These are phyloP conservation scores for Acrossocheilus wenchowensis DNA, from an alignment of 2,797 vertebrate genomes.

Conservation along the genomic window DNA sequence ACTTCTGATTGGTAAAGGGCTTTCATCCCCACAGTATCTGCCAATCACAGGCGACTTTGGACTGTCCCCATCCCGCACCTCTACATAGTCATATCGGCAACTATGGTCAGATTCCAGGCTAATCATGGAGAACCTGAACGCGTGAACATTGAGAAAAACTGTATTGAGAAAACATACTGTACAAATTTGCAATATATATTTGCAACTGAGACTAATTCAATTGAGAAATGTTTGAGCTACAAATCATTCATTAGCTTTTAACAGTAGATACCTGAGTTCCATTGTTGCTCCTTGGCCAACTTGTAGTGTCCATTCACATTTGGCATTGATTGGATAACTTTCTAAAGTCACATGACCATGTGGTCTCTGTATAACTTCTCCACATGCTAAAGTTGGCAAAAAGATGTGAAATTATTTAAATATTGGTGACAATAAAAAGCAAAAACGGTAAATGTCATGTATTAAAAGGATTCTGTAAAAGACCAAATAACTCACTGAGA, in stretches of 20 bases:
- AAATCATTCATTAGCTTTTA: not conserved
- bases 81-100: constrained; percentile 89
- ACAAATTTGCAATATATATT: not conserved
- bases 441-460: not conserved
- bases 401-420: constrained; percentile 31
- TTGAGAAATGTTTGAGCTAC: not conserved
- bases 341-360: constrained; percentile 88
- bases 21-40: constrained; percentile 86
- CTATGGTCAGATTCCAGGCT: constrained; percentile 80
- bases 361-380: constrained; percentile 80
- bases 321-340: constrained; percentile 87
- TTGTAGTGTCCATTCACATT: constrained; percentile 88
- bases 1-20: constrained; percentile 82
- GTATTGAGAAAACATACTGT: constrained; percentile 1
- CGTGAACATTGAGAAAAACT: constrained; percentile 8
- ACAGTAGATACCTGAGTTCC: constrained; percentile 81
- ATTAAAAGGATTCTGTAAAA: not conserved
- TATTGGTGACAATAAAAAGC: not conserved
- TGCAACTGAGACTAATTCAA: not conserved
- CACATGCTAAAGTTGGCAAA: constrained; percentile 78
- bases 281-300: constrained; percentile 78
- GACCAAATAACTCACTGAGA: constrained; percentile 82
- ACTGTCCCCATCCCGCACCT: constrained; percentile 85
- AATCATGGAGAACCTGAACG: constrained; percentile 84
- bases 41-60: constrained; percentile 83